Evolutionary conservation across 2,113 vertebrate genomes (phyloP).

Genomic region (Callithrix jacchus): DNA sequence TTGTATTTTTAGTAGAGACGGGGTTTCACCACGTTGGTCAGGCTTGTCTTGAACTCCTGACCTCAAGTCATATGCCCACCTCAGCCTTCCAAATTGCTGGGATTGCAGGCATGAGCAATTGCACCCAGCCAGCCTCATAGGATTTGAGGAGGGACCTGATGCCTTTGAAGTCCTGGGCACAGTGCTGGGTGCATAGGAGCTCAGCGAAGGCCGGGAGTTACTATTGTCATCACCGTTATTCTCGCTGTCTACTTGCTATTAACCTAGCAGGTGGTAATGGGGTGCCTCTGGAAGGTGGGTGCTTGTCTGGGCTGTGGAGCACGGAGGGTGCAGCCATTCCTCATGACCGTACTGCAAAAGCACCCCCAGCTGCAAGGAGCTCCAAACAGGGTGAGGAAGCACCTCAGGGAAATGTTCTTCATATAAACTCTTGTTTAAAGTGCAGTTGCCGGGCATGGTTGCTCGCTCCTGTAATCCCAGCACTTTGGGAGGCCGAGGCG

Average conservation of each 20-base stretch:
- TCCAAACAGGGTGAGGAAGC: not conserved
- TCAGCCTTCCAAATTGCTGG: too few relatives aligned
- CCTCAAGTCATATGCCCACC: too few relatives aligned
- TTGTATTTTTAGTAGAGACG: too few relatives aligned
- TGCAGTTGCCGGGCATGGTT: too few relatives aligned
- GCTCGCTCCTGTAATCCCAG: too few relatives aligned
- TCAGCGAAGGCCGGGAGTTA: rapidly evolving
- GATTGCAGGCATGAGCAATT: too few relatives aligned
- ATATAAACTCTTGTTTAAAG: not conserved
- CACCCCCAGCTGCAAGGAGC: not conserved
- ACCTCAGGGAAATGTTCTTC: not conserved
- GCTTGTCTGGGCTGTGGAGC: not conserved
- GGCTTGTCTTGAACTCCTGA: too few relatives aligned
- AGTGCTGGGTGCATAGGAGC: not conserved
- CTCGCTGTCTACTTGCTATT: rapidly evolving
- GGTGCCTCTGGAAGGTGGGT: not conserved
- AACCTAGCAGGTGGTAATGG: not conserved
- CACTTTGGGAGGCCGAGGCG: too few relatives aligned
- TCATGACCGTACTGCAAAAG: not conserved
- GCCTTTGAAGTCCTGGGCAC: rapidly evolving
- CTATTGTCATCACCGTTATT: rapidly evolving
- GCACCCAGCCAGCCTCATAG: rapidly evolving
- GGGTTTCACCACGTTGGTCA: too few relatives aligned
- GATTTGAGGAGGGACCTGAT: too few relatives aligned
- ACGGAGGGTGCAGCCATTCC: not conserved